These are phyloP conservation scores for rat (Rattus norvegicus) DNA, from an alignment of 2,113 vertebrate species.

Conservation along the genomic window GRCr8 NC_086020.1:156594501-156595000, in stretches of 20 bases:
- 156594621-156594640: background rate
- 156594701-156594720: background rate
- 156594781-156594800: background rate
- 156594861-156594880: background rate
- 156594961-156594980: background rate
- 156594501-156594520: background rate
- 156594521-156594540: background rate
- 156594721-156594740: background rate
- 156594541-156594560: background rate
- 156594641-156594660: background rate
- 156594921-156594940: slow-evolving; percentile 31
- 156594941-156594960: background rate
- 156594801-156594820: background rate
- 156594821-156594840: background rate
- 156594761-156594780: background rate
- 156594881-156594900: background rate
- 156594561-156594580: background rate
- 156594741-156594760: background rate
- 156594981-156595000: background rate
- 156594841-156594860: background rate
- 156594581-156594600: background rate
- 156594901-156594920: background rate
- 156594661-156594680: background rate
- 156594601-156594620: background rate
- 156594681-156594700: background rate